phyloP scores from a whole-genome alignment of 2,113 vertebrate genomes.

The Ovis aries region DNA sequence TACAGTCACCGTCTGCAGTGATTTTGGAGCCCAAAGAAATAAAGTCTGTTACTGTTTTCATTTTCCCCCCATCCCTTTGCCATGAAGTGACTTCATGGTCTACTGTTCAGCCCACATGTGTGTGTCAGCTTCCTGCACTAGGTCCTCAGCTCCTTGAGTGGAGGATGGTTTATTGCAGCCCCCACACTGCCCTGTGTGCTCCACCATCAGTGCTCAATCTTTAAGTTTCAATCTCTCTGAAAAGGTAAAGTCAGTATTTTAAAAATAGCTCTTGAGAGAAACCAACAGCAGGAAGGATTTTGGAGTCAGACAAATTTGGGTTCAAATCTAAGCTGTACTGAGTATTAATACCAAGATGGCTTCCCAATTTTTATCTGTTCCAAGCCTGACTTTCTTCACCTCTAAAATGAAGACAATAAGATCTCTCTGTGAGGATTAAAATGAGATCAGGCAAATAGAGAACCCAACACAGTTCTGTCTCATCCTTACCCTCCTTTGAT shows the following conservation, averaged over 20 bases:
- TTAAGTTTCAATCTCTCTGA: constrained; percentile 20
- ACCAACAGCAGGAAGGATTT: not conserved
- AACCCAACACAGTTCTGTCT: not conserved
- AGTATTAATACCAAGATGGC: not conserved
- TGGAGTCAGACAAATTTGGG: not conserved
- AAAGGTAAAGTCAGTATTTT: not conserved
- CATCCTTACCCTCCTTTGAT: not conserved
- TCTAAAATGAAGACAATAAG: not conserved
- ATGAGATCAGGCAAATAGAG: not conserved
- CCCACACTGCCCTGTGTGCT: not conserved
- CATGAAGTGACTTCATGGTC: not conserved
- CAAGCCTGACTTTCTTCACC: not conserved
- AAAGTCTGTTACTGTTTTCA: not conserved
- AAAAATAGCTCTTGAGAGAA: constrained; percentile 13
- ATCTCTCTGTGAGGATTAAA: not conserved
- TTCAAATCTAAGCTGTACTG: not conserved
- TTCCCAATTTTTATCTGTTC: not conserved
- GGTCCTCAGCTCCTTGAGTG: not conserved
- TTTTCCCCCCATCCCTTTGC: not conserved
- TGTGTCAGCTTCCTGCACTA: not conserved
- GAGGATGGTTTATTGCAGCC: not conserved
- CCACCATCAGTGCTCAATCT: not conserved
- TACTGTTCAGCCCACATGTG: not conserved
- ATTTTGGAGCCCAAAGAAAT: not conserved
- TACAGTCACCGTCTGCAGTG: not conserved